Conservation (phyloP, 2,113 vertebrate species). For the Muntiacus muntjak region DNA sequence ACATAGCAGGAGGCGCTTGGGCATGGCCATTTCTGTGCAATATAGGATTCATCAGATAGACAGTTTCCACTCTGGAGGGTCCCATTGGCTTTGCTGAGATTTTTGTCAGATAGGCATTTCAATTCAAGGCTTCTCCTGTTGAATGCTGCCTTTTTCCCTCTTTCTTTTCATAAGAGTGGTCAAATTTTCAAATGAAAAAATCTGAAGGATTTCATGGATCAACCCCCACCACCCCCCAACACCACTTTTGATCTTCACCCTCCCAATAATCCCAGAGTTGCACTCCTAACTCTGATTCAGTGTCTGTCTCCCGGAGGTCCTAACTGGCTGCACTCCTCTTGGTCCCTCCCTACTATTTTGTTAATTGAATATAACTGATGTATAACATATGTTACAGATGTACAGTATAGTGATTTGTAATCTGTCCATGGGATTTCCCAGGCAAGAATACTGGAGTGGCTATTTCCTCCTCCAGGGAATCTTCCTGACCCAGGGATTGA, state of each 20-base stretch:
- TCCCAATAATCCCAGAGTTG: neutral
- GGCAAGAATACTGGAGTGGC: neutral
- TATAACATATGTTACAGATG: neutral
- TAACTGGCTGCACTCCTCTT: neutral
- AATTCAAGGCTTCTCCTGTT: neutral
- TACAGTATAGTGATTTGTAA: neutral
- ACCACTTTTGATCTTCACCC: neutral
- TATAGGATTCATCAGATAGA: neutral
- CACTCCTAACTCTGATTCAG: neutral
- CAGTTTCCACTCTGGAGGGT: neutral
- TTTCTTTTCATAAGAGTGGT: neutral
- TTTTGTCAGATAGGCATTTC: neutral
- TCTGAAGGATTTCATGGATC: neutral
- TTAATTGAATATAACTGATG: neutral
- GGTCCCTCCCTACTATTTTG: neutral
- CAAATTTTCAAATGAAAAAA: neutral
- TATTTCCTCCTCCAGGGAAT: neutral
- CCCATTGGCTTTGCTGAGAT: neutral
- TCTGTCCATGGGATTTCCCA: neutral
- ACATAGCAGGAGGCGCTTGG: neutral
- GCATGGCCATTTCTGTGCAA: neutral
- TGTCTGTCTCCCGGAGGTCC: neutral
- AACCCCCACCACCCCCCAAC: neutral
- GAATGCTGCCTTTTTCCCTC: neutral
- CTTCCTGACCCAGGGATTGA: neutral